A percentile compares a stretch with the other conserved stretches of the same genome.
Evolutionary conservation across 2,113 vertebrate genomes (phyloP).

Genomic region (Pleuronectes platessa): DNA sequence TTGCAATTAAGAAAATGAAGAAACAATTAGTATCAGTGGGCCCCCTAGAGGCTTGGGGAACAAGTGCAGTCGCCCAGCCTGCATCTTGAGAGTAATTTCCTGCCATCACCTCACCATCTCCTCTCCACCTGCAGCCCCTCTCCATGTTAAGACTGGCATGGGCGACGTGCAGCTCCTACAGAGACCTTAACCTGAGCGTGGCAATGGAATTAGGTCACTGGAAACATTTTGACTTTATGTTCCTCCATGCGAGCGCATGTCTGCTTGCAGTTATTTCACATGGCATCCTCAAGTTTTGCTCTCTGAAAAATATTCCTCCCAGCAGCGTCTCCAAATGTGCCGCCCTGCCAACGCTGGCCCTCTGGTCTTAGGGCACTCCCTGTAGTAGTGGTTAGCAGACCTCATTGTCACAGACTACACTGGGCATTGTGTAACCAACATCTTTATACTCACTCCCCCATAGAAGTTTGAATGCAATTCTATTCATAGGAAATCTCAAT

Average conservation of each 20-base stretch:
- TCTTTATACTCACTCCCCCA: conserved; percentile 33
- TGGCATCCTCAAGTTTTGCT: conserved; percentile 58
- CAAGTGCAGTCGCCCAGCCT: conserved; percentile 54
- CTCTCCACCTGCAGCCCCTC: conserved; percentile 11
- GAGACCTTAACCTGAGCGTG: conserved; percentile 33
- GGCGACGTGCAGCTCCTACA: conserved; percentile 21
- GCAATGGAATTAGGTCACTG: conserved; percentile 48
- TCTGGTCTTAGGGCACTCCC: conserved; percentile 58
- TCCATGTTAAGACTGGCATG: not conserved
- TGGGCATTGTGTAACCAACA: conserved; percentile 43
- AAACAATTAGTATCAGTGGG: conserved; percentile 56
- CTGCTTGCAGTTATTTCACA: conserved; percentile 49
- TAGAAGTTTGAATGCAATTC: conserved; percentile 27
- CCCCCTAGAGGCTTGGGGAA: conserved; percentile 61
- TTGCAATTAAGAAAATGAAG: conserved; percentile 45
- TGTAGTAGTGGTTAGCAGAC: conserved; percentile 57
- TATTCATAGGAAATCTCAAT: conserved; percentile 26
- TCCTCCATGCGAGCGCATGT: conserved; percentile 24
- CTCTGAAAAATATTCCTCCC: conserved; percentile 55
- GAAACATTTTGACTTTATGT: conserved; percentile 56
- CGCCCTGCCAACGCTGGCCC: conserved; percentile 45
- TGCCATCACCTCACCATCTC: conserved; percentile 40
- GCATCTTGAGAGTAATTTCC: conserved; percentile 56
- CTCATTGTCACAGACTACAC: conserved; percentile 61
- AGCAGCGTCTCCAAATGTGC: conserved; percentile 53